Base-by-base conservation (phyloP, 30 jellyfish, hydroid and myxozoan genomes). In the Turritopsis rubra region DNA sequence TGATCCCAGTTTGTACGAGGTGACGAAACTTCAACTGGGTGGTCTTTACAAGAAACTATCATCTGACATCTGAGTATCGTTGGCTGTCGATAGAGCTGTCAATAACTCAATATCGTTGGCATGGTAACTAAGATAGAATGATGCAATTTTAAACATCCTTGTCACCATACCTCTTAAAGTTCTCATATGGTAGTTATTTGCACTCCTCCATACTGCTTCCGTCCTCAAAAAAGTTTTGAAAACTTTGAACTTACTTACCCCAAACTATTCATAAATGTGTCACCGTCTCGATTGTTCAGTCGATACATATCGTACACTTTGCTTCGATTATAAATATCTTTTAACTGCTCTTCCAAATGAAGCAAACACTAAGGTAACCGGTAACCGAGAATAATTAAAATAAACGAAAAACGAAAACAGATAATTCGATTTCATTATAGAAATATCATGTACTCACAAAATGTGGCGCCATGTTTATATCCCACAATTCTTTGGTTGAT, bases 311-410 rank as follows among this genome's bases (percentile, higher is more conserved):
- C 53, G 23, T 76, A 65, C 8, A 91, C 96, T 82, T 82, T 81
- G 82, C 97, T 84, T 28, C 83, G 90, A 79, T 82, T 82, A 81
- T 82, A 91, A 41, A 91, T 83, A 70, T 91, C 95, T 28, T 79
- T 75, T 29, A 91, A 81, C 71, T 89, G 94, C 65, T 91, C 97
- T 82, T 91, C 97, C 65, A 91, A 30, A 70, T 91, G 97, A 86
- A 91, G 88, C 87, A 91, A 29, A 83, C 97, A 91, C 97, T 91
- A 81, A 20, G n/a, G n/a, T n/a, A n/a, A n/a, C n/a, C 28, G 19
- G n/a, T 9, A 78, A 23, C 53, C 0, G 13, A 41, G 83, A 7
- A 65, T 16, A 53, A 22, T 21, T 16, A 80, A 52, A 19, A 18
- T 19, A 78, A 7, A 16, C 65, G 3, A 0, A 29, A 72, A 77